These are phyloP conservation scores for Contarinia nasturtii DNA, from an alignment of 1,140 invertebrate genomes.

Conservation along the genomic window DNA sequence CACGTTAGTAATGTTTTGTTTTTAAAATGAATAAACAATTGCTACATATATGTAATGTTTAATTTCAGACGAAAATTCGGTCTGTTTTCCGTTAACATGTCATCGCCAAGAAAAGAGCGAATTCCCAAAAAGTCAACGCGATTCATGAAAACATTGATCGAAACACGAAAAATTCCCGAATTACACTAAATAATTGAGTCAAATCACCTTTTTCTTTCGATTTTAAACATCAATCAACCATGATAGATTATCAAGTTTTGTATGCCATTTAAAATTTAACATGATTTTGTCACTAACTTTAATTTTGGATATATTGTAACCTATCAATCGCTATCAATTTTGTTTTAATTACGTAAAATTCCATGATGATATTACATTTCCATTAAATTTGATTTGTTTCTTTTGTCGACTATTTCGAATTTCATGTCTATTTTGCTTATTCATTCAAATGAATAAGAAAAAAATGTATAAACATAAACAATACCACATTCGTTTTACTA, in stretches of 20 bases:
- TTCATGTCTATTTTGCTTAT: not conserved
- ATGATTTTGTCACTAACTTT: not conserved
- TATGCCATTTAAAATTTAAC: not conserved
- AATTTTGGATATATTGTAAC: not conserved
- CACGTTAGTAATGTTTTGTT: conserved; percentile 29
- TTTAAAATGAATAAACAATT: not conserved
- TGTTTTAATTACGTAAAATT: not conserved
- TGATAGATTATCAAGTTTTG: not conserved
- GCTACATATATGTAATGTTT: not conserved
- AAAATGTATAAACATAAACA: not conserved
- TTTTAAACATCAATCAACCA: not conserved
- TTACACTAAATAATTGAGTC: not conserved
- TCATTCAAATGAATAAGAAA: not conserved
- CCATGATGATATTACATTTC: not conserved
- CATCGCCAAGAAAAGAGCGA: conserved; percentile 4
- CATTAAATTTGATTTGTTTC: no score
- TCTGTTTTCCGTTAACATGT: conserved; percentile 6
- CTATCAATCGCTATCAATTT: not conserved
- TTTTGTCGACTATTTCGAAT: not conserved
- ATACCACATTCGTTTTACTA: not conserved
- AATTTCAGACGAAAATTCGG: conserved; percentile 13
- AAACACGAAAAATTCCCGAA: not conserved
- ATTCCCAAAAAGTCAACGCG: conserved; percentile 7
- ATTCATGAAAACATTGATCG: conserved; percentile 7
- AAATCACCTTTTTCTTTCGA: not conserved